Base-by-base conservation (phyloP, 2,888 invertebrate genomes). In the Zygogramma bicolorata region DNA sequence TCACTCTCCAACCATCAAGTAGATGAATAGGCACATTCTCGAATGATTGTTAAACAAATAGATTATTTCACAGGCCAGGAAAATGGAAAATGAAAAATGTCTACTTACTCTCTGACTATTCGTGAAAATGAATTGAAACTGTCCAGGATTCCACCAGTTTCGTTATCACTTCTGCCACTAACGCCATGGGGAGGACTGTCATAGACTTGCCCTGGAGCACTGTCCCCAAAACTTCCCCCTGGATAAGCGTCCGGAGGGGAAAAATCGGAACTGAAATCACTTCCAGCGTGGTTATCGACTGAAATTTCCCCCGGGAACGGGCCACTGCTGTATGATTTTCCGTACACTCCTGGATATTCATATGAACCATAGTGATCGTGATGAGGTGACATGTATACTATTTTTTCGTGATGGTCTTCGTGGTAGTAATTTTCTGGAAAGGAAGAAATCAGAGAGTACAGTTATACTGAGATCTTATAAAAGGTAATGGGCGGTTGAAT, bases 381-480 rank as follows among this genome's bases (percentile, higher is more conserved):
- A 5, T 65, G 70, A 0, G 72, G 57, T 3, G 29, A 18, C 4
- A 59, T 58, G 61, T 75, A 75, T 27, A 71, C 15, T 20, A 70
- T 42, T 49, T 75, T 71, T 57, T 61, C 71, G 22, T 65, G 70
- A 57, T 73, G 42, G 15, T 70, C 68, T 18, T 65, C 63, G 13
- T 59, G 57, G 18, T 67, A 15, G 46, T 67, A 62, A 40, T 62
- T 34, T 62, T 70, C 71, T 75, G 63, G 31, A 74, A 73, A 2
- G 27, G 25, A 53, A n/a, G 6, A 53, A 4, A 53, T 27, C 38
- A 0, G 10, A 10, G 10, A 13, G 10, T 38, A 38, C 10, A 13
- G 38, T n/a, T n/a, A n/a, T n/a, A n/a, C n/a, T n/a, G n/a, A n/a
- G n/a, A n/a, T n/a, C n/a, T n/a, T n/a, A n/a, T n/a, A n/a, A n/a